A percentile compares a stretch with the other conserved stretches of the same genome.
Conservation (phyloP, 2,113 vertebrate species). For the Thymallus thymallus region DNA sequence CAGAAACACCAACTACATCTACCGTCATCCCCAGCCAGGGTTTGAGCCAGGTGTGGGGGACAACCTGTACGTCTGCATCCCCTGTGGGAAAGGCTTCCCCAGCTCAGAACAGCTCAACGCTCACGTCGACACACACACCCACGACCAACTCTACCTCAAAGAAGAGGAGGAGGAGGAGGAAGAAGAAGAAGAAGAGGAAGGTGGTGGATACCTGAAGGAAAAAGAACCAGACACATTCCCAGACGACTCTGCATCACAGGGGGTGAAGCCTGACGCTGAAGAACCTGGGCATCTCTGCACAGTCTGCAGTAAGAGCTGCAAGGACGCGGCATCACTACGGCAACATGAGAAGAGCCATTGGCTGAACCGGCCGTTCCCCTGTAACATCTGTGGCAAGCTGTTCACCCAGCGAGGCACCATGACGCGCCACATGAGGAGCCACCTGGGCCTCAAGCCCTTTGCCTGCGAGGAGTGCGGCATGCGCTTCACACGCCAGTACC, state of each 20-base stretch:
- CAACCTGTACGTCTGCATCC: conserved; percentile 90
- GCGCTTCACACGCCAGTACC: conserved; percentile 92
- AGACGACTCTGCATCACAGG: conserved; percentile 77
- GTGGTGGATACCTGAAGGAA: conserved; percentile 78
- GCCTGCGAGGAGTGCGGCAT: conserved; percentile 91
- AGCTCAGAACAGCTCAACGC: conserved; percentile 89
- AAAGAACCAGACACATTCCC: conserved; percentile 75
- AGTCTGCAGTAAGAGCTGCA: conserved; percentile 89
- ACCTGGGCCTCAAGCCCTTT: conserved; percentile 89
- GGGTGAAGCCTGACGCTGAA: conserved; percentile 58
- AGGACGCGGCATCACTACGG: conserved; percentile 85
- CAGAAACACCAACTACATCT: conserved; percentile 76
- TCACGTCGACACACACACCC: conserved; percentile 86
- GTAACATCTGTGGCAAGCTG: conserved; percentile 91
- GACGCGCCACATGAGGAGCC: conserved; percentile 93
- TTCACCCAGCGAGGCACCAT: conserved; percentile 91
- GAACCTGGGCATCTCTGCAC: conserved; percentile 82
- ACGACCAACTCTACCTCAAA: conserved; percentile 86
- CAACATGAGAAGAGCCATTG: conserved; percentile 94
- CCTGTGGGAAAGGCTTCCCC: conserved; percentile 89
- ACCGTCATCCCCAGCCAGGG: conserved; percentile 82
- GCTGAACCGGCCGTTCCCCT: conserved; percentile 87
- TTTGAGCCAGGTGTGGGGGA: conserved; percentile 85
- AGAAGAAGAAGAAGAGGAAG: conserved; percentile 74
- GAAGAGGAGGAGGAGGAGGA: conserved; percentile 88